Evolutionary conservation across 2,888 invertebrate genomes (phyloP).

Genomic region (Phyllotreta cruciferae): DNA sequence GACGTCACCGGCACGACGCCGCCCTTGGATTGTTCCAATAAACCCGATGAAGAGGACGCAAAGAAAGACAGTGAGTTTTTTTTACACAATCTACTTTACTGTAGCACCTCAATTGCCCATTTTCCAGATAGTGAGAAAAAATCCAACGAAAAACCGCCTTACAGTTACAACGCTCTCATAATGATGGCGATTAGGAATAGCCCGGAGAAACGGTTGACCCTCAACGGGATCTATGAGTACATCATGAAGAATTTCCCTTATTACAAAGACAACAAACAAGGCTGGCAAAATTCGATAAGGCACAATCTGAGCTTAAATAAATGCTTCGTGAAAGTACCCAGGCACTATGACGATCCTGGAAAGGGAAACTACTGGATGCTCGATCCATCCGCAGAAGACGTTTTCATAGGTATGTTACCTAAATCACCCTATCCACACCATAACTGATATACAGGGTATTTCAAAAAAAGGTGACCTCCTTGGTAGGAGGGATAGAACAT

Average conservation of each 20-base stretch:
- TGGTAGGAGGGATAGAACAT: too few species aligned
- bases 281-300: slow-evolving; percentile 99
- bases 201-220: slow-evolving; percentile 89
- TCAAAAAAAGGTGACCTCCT: too few species aligned
- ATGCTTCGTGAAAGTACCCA: slow-evolving; percentile 96
- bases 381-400: slow-evolving; percentile 95
- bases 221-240: slow-evolving; percentile 98
- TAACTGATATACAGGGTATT: too few species aligned
- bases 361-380: slow-evolving; percentile 99
- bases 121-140: slow-evolving; percentile 67
- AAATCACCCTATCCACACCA: too few species aligned
- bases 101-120: slow-evolving; percentile 9
- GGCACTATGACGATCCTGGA: slow-evolving; percentile 99
- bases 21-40: slow-evolving; percentile 72
- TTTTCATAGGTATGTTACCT: slow-evolving; percentile 85
- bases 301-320: slow-evolving; percentile 98
- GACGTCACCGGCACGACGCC: slow-evolving; percentile 78
- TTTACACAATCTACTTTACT: neutral
- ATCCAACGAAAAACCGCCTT: slow-evolving; percentile 92
- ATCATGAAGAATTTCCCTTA: slow-evolving; percentile 99
- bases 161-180: slow-evolving; percentile 98
- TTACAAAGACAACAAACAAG: slow-evolving; percentile 97
- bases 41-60: slow-evolving; percentile 45
- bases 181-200: slow-evolving; percentile 99
- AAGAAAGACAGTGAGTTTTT: slow-evolving; percentile 19